These are phyloP conservation scores for Podiceps cristatus DNA, from an alignment of 2,113 vertebrate genomes.

Conservation along the genomic window DNA sequence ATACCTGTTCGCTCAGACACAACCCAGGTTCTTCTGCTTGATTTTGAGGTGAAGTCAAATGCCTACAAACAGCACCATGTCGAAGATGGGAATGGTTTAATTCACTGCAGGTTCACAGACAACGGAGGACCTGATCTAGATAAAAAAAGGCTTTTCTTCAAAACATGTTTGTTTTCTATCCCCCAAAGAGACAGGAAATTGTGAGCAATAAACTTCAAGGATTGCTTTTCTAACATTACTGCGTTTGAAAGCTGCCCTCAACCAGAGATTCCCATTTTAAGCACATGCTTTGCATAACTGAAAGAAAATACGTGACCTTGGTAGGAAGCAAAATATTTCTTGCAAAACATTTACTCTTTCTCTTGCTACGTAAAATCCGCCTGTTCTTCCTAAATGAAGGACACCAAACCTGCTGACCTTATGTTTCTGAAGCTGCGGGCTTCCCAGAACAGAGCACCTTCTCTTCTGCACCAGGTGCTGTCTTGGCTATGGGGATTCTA, in stretches of 20 bases:
- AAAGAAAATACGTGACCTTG: not conserved
- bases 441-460: not conserved
- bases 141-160: not conserved
- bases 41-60: not conserved
- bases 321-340: not conserved
- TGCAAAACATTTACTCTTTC: not conserved
- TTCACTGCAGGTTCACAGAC: not conserved
- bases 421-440: not conserved
- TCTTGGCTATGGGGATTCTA: accelerated
- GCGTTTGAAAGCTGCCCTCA: not conserved
- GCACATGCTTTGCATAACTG: slow-evolving; percentile 35
- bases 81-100: accelerated
- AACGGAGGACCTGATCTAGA: not conserved
- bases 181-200: slow-evolving; percentile 15
- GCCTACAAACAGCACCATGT: not conserved
- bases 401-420: slow-evolving; percentile 8
- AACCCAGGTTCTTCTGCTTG: not conserved
- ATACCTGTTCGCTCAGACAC: not conserved
- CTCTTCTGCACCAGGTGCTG: not conserved
- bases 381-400: not conserved
- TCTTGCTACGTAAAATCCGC: not conserved
- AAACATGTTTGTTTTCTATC: not conserved
- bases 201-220: slow-evolving; percentile 20
- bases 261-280: not conserved
- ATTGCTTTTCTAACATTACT: not conserved